phyloP scores from a whole-genome alignment of 2,888 invertebrate genomes.

The Dryadula phaetusa region DNA sequence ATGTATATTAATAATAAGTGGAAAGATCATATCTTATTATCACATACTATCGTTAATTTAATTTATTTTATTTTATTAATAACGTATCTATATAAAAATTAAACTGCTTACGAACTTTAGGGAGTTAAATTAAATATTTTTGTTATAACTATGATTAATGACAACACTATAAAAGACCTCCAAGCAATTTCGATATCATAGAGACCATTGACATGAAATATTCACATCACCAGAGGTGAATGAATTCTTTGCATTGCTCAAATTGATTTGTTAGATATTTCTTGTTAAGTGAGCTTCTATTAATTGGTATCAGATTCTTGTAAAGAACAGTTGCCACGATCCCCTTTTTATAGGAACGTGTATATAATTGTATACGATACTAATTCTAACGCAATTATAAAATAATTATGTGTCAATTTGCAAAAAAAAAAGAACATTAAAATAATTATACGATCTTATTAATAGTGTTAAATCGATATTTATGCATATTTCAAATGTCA shows the following conservation, averaged over 20 bases:
- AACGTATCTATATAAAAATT: neutral
- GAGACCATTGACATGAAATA: conserved; percentile 40
- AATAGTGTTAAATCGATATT: conserved; percentile 1
- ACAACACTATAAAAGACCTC: conserved; percentile 36
- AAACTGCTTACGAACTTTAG: neutral
- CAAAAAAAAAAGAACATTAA: conserved; percentile 6
- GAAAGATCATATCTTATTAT: too few relatives aligned
- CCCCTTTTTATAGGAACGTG: conserved; percentile 32
- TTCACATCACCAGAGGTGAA: conserved; percentile 72
- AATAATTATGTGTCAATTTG: conserved; percentile 4
- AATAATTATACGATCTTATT: neutral
- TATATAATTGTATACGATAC: conserved; percentile 12
- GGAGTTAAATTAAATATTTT: neutral
- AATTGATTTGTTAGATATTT: conserved; percentile 82
- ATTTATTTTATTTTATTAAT: too few relatives aligned
- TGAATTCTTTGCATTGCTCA: conserved; percentile 80
- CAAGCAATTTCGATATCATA: conserved; percentile 44
- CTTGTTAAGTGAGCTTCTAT: conserved; percentile 76
- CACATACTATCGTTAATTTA: too few relatives aligned
- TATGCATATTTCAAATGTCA: neutral
- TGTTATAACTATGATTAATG: conserved; percentile 5
- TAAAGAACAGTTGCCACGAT: conserved; percentile 28
- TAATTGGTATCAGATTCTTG: conserved; percentile 61
- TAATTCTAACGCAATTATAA: conserved; percentile 10
- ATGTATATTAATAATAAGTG: too few relatives aligned